Conservation (phyloP, 2,797 vertebrate genomes). For the Threskiornis aethiopicus region DNA sequence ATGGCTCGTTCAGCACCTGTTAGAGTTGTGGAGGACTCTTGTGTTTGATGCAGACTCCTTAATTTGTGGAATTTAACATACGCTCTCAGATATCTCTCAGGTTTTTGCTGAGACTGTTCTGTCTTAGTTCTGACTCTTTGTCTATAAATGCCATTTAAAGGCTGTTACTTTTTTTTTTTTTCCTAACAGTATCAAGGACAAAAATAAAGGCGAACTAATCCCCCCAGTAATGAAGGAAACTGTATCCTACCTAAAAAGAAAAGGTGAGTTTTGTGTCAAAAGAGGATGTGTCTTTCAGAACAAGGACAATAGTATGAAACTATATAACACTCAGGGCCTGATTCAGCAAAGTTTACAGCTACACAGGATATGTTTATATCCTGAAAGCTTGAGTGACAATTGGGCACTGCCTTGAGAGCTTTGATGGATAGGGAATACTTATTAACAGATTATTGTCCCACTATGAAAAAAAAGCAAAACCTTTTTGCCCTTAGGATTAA, state of each 20-base stretch:
- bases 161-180: background rate
- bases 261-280: constrained; percentile 73
- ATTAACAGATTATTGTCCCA: background rate
- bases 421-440: background rate
- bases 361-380: background rate
- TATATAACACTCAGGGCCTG: background rate
- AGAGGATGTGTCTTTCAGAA: background rate
- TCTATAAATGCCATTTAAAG: background rate
- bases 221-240: constrained; percentile 83
- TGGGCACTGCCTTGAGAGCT: background rate
- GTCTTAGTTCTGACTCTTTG: background rate
- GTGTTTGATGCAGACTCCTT: background rate
- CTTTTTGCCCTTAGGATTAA: background rate
- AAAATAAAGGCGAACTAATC: constrained; percentile 78
- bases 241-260: constrained; percentile 81
- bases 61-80: background rate
- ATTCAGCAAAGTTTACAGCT: background rate
- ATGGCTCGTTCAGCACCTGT: background rate
- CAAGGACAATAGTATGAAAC: background rate
- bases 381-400: background rate
- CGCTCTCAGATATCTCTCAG: background rate
- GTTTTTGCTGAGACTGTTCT: background rate
- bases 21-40: background rate
- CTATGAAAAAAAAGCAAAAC: background rate
- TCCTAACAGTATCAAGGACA: constrained; percentile 81